Evolutionary conservation across 2,888 invertebrate genomes (phyloP).

Genomic region (Lutraria lutraria): DNA sequence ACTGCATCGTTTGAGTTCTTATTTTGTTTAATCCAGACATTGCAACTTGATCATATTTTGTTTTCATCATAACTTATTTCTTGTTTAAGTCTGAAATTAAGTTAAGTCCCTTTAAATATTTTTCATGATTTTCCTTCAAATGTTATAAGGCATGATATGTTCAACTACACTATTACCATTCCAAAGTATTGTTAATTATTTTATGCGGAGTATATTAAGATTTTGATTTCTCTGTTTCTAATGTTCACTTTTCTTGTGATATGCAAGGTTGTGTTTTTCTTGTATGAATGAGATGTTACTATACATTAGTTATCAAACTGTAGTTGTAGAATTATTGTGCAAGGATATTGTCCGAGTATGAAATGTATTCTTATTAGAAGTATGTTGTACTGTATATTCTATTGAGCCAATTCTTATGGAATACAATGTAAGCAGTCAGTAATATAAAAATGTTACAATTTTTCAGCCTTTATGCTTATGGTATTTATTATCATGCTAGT

Average conservation of each 20-base stretch:
- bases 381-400: neutral
- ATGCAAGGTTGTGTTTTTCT: neutral
- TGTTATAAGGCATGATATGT: neutral
- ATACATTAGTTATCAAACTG: neutral
- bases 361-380: neutral
- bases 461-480: neutral
- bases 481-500: neutral
- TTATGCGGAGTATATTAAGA: neutral
- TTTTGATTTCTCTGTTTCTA: neutral
- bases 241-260: neutral
- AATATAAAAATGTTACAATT: neutral
- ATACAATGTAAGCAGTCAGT: neutral
- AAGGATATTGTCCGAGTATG: constrained; percentile 20
- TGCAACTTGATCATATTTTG: too few species aligned
- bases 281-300: neutral
- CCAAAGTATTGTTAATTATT: neutral
- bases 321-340: constrained; percentile 5
- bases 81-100: neutral
- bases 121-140: neutral
- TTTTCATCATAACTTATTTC: neutral
- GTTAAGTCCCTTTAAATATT: neutral
- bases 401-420: neutral
- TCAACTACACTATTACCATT: neutral
- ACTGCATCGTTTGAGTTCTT: too few species aligned
- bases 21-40: too few species aligned